Evolutionary conservation across 2,888 invertebrate species (phyloP), one percentile per base, ranked within the genome.

Genomic region (Perithous albicinctus): DNA sequence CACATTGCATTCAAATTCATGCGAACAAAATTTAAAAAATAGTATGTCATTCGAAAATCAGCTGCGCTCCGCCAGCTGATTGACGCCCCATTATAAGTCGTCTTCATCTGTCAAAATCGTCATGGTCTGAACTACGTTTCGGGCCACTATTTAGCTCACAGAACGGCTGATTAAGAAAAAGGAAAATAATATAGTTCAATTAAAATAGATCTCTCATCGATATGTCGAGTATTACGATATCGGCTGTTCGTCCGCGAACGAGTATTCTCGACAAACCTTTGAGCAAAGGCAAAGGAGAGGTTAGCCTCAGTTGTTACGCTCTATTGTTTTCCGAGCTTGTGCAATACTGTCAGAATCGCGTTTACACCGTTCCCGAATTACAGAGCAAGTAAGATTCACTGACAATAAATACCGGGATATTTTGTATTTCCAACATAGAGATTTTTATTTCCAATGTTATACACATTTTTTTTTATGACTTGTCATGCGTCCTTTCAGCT

Each of bases 281-380:
- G 0, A 98, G 98, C 87, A 97, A 97, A 93, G 98, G 98, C 6
- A 98, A 98, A 93, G 96, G 96, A 15, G 98, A 98, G 94, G 96
- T 98, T 76, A 98, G 98, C 64, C 93, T 98, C 70, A 97, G 98
- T 87, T 96, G 98, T 88, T 99, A 98, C 93, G 98, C 99, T 0
- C 94, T 99, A 63, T 94, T 99, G 76, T 99, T 99, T 93, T 99
- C 99, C 20, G 99, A 99, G 95, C 96, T 99, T 83, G 98, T 99
- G 1, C 98, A 99, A 92, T 99, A 99, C 93, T 98, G 98, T 90
- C 99, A 99, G 94, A 98, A 97, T 94, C 96, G 98, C 88, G 98
- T 98, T 7, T 97, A 97, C 91, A 98, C 98, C 10, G 97, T 99
- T 38, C 96, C 97, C n/a, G 99, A 99, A 92, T 94, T 99, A 54